Evolutionary conservation across 2,113 vertebrate species (phyloP).

Genomic region (Synchiropus splendidus): DNA sequence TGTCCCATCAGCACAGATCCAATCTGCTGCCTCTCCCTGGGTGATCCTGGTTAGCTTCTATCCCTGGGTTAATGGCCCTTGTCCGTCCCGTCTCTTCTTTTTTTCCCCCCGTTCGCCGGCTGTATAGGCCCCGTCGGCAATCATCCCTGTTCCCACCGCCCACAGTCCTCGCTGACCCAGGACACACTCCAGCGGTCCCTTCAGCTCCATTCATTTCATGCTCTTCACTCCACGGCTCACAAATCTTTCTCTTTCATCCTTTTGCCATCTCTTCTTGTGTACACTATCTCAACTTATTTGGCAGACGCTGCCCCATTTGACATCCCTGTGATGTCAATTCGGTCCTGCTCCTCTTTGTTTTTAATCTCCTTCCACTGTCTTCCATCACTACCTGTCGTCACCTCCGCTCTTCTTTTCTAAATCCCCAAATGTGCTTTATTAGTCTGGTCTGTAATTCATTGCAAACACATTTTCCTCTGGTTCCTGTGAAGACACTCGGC

Average conservation of each 20-base stretch:
- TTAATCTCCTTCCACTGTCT: conserved; percentile 2
- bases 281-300: no score
- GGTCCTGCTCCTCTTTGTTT: conserved; percentile 12
- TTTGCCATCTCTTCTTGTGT: conserved; percentile 1
- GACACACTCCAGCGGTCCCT: conserved; percentile 39
- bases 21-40: conserved; percentile 16
- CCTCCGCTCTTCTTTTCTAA: conserved; percentile 16
- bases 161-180: conserved; percentile 25
- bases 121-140: conserved; percentile 25
- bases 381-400: conserved; percentile 8
- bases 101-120: conserved; percentile 22
- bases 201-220: conserved; percentile 52
- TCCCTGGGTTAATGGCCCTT: conserved; percentile 56
- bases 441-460: conserved; percentile 29
- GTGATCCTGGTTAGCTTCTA: conserved; percentile 33
- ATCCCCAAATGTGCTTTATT: conserved; percentile 47
- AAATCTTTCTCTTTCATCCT: conserved; percentile 32
- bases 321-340: no score
- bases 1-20: conserved; percentile 14
- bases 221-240: conserved; percentile 46
- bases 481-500: conserved; percentile 45
- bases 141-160: conserved; percentile 29
- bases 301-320: no score
- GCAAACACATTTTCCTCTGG: conserved; percentile 47
- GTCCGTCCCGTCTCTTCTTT: conserved; percentile 36